Percentiles rank a stretch among this genome's conserved stretches.
These are phyloP conservation scores for Calosoma granatense DNA, from an alignment of 1,140 invertebrate species.

Conservation along the genomic window DNA sequence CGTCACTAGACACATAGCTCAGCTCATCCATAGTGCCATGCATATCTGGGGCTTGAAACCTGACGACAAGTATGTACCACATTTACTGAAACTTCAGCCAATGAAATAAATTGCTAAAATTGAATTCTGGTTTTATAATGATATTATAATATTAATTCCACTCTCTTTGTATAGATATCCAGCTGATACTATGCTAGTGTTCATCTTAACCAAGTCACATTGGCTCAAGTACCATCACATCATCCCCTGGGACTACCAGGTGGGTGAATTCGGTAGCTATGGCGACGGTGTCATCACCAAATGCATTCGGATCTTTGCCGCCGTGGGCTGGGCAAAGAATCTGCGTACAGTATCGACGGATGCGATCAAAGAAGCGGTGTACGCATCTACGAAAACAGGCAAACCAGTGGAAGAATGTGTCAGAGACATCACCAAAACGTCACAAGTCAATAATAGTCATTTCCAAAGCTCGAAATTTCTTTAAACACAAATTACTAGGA, in stretches of 20 bases:
- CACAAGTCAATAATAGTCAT: background rate
- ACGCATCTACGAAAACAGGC: background rate
- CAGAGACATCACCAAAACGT: background rate
- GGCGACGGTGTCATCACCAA: conserved; percentile 49
- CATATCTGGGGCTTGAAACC: conserved; percentile 60
- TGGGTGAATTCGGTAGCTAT: conserved; percentile 65
- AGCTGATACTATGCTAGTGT: conserved; percentile 58
- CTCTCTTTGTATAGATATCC: no score
- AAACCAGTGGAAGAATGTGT: background rate
- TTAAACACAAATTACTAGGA: no score
- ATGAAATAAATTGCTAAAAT: no score
- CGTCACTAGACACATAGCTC: conserved; percentile 46
- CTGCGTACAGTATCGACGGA: conserved; percentile 51
- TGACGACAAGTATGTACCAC: conserved; percentile 57
- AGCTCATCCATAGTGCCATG: conserved; percentile 59
- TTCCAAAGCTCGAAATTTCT: background rate
- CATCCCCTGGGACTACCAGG: conserved; percentile 64
- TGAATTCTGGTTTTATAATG: no score
- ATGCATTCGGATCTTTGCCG: conserved; percentile 55
- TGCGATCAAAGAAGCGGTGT: conserved; percentile 47
- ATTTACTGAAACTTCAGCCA: no score
- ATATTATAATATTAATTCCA: no score
- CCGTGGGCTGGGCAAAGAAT: conserved; percentile 47
- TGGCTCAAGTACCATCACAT: conserved; percentile 74
- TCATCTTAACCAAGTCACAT: conserved; percentile 57